Evolutionary conservation across 23 tunicate genomes (phyloP).

Genomic region (Oikopleura dioica): DNA sequence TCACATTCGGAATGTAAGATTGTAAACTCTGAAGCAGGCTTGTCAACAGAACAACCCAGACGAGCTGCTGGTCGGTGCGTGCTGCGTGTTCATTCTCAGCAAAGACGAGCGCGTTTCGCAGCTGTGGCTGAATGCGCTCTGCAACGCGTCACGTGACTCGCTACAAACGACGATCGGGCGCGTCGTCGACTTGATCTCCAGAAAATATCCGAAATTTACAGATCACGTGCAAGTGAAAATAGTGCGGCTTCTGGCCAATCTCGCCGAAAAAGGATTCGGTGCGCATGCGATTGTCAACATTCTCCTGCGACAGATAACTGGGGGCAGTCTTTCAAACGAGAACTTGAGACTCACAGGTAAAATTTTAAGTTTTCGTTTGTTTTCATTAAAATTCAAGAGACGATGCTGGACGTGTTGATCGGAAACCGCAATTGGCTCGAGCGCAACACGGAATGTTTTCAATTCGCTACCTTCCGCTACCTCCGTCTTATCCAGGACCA

Average conservation of each 20-base stretch:
- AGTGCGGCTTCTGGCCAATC: not conserved
- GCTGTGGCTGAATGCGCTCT: not conserved
- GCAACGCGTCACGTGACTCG: not conserved
- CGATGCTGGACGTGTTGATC: not conserved
- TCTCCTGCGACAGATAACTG: not conserved
- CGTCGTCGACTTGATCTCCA: not conserved
- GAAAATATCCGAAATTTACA: slow-evolving; percentile 1
- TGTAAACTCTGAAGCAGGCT: too few species aligned
- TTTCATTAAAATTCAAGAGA: too few species aligned
- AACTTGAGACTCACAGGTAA: not conserved
- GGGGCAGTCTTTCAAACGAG: not conserved
- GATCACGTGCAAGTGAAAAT: not conserved
- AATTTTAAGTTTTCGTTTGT: too few species aligned
- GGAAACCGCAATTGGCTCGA: slow-evolving; percentile 1
- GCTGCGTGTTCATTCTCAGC: not conserved
- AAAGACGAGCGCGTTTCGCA: not conserved
- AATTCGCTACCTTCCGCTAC: slow-evolving; percentile 4
- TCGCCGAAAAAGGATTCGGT: not conserved
- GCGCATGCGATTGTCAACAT: not conserved
- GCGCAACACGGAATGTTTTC: not conserved
- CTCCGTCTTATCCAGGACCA: not conserved
- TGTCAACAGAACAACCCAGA: too few species aligned
- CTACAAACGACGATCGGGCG: not conserved
- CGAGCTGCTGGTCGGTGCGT: not conserved
- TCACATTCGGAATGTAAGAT: too few species aligned